Evolutionary conservation across 2,888 invertebrate genomes (phyloP), one percentile per base, ranked within the genome.

Genomic region (Scaptomyza flava): DNA sequence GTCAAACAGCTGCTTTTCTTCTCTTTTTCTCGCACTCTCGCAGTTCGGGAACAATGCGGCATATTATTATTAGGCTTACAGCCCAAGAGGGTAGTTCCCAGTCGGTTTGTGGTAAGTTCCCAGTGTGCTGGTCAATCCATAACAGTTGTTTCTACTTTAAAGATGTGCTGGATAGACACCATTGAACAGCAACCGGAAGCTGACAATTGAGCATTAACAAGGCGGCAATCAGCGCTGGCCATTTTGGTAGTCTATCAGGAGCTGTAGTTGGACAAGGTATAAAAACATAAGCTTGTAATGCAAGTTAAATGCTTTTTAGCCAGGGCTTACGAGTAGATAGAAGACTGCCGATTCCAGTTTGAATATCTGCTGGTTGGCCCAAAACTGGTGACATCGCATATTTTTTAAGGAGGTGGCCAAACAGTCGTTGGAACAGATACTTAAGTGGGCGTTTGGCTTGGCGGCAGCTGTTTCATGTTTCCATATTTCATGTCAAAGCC

Each of bases 21-120:
- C 17, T 20, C 17, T 17, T 17, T 17, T 17, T 17, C 17, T 17
- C 17, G 1, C 17, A 17, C 17, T 17, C 17, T 17, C 17, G 17
- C 17, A 17, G 17, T 17, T 17, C 14, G n/a, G 1, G 11, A 52
- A 84, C 87, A 81, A 84, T 84, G 87, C 83, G 85, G 87, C 87
- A 69, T 71, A 84, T 87, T 81, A 84, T 84, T 83, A 81, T 87
- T 87, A 66, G 69, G 50, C 60, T 73, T 17, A 17, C 17, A 17
- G 17, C 17, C 17, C 17, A 17, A 17, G 77, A 74, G 70, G 77
- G 53, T 61, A 66, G 53, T 17, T 38, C 45, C 54, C 41, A 68
- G 52, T 36, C 63, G 70, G 72, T 23, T 68, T 77, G 84, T 70
- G 86, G 71, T 46, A 54, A 61, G 66, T 48, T 64, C 46, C 52